These are phyloP conservation scores for Petrocephalus zakoni DNA, from an alignment of 2,113 vertebrate species.

Conservation along the genomic window DNA sequence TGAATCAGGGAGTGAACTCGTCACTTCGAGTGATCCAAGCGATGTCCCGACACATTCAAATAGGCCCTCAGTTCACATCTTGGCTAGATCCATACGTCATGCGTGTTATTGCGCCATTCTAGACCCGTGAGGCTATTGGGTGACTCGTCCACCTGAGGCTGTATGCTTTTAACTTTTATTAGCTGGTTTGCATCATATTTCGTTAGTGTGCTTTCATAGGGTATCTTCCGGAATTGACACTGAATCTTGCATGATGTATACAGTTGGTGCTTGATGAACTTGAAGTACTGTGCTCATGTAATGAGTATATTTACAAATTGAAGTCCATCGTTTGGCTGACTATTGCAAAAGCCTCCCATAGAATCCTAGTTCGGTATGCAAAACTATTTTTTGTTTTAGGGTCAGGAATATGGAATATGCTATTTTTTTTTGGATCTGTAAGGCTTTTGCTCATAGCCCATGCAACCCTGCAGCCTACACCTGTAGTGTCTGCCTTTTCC, in stretches of 20 bases:
- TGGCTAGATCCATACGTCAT: constrained; percentile 1
- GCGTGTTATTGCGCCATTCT: not conserved
- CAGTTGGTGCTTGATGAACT: constrained; percentile 16
- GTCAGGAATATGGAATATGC: not conserved
- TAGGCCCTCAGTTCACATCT: not conserved
- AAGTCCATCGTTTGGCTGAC: constrained; percentile 41
- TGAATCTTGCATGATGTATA: constrained; percentile 13
- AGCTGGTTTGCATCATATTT: not conserved
- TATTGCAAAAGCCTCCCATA: not conserved
- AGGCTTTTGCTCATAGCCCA: not conserved
- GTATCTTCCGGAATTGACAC: not conserved
- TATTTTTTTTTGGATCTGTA: not conserved
- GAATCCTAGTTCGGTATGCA: not conserved
- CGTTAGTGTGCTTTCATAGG: not conserved
- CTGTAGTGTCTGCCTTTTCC: not conserved
- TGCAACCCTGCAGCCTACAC: not conserved
- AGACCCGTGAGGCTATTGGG: not conserved
- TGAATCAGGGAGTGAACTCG: not conserved
- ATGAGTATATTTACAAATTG: constrained; percentile 62
- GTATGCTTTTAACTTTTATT: not conserved
- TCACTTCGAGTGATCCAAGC: not conserved
- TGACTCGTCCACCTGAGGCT: not conserved
- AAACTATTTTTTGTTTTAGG: not conserved
- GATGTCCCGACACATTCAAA: not conserved
- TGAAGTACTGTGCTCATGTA: constrained; percentile 67